Percentiles rank a stretch among this genome's conserved stretches.
These are phyloP conservation scores for Mimas tiliae DNA, from an alignment of 2,888 invertebrate genomes.

Conservation along the genomic window DNA sequence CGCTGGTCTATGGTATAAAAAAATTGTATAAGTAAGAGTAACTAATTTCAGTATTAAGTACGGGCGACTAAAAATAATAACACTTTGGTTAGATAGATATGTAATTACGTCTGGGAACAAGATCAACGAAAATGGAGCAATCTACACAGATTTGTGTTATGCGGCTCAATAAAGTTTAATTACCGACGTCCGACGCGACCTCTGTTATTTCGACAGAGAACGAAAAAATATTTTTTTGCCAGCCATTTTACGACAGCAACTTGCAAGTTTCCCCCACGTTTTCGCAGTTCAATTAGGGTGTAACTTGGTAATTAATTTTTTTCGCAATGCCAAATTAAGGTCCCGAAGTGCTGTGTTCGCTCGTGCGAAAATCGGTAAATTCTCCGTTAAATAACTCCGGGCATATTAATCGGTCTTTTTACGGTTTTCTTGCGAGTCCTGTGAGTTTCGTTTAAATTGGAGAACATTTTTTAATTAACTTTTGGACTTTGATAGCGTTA, in stretches of 20 bases:
- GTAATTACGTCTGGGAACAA: slow-evolving; percentile 3
- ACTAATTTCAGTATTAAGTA: background rate
- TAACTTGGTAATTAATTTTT: slow-evolving; percentile 25
- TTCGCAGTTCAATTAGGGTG: slow-evolving; percentile 22
- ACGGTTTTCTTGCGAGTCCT: slow-evolving; percentile 14
- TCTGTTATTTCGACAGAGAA: slow-evolving; percentile 12
- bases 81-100: slow-evolving; percentile 4
- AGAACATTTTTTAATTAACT: background rate
- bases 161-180: slow-evolving; percentile 17
- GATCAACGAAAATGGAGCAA: background rate
- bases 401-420: slow-evolving; percentile 68
- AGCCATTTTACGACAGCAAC: slow-evolving; percentile 9
- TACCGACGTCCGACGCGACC: slow-evolving; percentile 5
- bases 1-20: no score
- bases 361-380: slow-evolving; percentile 74
- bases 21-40: background rate
- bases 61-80: background rate
- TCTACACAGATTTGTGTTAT: slow-evolving; percentile 13
- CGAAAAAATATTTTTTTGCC: slow-evolving; percentile 11
- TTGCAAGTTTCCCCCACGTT: slow-evolving; percentile 13
- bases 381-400: slow-evolving; percentile 71
- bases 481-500: slow-evolving; percentile 11
- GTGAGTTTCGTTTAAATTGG: slow-evolving; percentile 4
- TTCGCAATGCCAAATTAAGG: slow-evolving; percentile 22
- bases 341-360: slow-evolving; percentile 38